A percentile compares a stretch with the other conserved stretches of the same genome.
Conservation (phyloP, 2,888 invertebrate genomes). For the Seira ritae region DNA sequence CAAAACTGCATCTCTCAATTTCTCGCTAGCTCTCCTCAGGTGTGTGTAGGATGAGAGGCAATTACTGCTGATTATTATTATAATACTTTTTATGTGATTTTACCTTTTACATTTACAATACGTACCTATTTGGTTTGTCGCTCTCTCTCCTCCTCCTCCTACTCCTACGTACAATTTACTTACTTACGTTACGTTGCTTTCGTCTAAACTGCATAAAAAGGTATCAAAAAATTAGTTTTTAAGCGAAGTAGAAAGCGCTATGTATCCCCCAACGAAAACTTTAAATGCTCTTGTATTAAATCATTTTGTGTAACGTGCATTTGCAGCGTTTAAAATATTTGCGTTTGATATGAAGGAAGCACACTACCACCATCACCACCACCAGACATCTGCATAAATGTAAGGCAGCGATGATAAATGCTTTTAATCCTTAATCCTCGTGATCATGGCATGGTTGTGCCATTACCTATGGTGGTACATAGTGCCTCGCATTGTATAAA, state of each 20-base stretch:
- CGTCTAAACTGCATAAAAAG: neutral
- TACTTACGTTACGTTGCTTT: too few relatives aligned
- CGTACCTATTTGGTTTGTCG: too few relatives aligned
- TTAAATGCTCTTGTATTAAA: neutral
- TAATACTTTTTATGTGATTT: too few relatives aligned
- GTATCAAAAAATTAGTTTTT: constrained; percentile 1
- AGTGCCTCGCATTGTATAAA: neutral
- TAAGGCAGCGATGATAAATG: neutral
- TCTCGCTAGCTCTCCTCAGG: constrained; percentile 7
- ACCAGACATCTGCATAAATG: neutral
- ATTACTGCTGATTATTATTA: neutral
- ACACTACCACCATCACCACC: neutral
- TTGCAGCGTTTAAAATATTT: neutral
- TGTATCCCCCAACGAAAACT: neutral
- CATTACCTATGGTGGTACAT: neutral
- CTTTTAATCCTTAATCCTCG: neutral
- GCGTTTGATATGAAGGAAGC: neutral
- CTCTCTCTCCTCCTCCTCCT: neutral
- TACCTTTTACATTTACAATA: neutral
- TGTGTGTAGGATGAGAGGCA: constrained; percentile 2
- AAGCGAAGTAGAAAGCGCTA: constrained; percentile 4
- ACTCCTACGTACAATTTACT: constrained; percentile 7
- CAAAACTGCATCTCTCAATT: constrained; percentile 22
- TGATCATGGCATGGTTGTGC: neutral
- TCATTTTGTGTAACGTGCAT: neutral